Evolutionary conservation across 2,797 vertebrate genomes (phyloP).

Genomic region (Spinus pinus): DNA sequence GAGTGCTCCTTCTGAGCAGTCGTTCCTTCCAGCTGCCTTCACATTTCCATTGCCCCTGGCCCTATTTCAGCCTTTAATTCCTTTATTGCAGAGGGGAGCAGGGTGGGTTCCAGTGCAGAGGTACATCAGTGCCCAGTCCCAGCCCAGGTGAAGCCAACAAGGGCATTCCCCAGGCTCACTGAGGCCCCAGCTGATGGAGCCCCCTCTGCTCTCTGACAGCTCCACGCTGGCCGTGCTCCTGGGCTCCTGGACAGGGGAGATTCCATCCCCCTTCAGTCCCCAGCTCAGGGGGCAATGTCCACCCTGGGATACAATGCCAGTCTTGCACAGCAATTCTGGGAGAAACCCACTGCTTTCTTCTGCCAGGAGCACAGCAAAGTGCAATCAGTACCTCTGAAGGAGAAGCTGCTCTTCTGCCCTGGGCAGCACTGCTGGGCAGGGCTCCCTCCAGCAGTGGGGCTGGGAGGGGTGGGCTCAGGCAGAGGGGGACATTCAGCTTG

Average conservation of each 20-base stretch:
- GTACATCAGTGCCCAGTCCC: neutral
- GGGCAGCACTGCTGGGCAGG: neutral
- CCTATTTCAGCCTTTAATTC: neutral
- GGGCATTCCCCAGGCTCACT: neutral
- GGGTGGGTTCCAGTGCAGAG: neutral
- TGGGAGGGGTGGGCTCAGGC: neutral
- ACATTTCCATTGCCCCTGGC: neutral
- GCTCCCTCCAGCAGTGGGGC: neutral
- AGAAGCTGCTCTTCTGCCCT: neutral
- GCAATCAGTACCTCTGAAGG: neutral
- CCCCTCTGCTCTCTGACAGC: neutral
- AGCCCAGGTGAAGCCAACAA: neutral
- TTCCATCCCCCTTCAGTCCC: neutral
- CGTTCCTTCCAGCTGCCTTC: neutral
- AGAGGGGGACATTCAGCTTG: neutral
- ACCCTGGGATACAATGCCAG: neutral
- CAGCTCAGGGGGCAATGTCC: neutral
- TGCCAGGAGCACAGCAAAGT: neutral
- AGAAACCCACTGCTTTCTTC: neutral
- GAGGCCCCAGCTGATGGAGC: neutral
- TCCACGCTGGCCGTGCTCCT: neutral
- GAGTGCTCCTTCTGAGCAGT: neutral
- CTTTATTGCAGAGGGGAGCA: neutral
- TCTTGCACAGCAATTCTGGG: neutral
- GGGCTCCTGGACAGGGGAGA: neutral